These are phyloP conservation scores for Ecdyonurus torrentis DNA, from an alignment of 2,888 invertebrate genomes.

Conservation along the genomic window DNA sequence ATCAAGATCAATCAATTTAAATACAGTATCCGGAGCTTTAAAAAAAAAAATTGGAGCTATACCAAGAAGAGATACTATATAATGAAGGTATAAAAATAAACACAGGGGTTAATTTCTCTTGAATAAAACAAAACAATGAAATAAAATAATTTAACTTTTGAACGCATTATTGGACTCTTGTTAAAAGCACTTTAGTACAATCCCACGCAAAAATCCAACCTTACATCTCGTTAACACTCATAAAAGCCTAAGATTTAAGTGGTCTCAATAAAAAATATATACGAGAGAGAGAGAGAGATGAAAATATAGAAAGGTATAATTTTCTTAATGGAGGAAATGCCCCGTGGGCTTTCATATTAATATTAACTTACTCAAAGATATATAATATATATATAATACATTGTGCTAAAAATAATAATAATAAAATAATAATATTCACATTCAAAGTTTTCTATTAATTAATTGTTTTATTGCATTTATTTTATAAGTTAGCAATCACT, in stretches of 20 bases:
- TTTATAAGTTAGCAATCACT: neutral
- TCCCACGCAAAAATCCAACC: neutral
- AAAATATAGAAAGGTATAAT: neutral
- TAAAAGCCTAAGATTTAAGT: neutral
- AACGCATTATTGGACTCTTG: no score
- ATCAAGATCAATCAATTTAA: no score
- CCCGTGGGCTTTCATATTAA: neutral
- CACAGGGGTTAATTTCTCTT: no score
- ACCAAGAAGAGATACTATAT: no score
- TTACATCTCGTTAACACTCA: slow-evolving; percentile 2
- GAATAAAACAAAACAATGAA: no score
- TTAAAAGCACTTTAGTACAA: neutral
- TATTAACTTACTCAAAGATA: neutral
- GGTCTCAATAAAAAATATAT: slow-evolving; percentile 1
- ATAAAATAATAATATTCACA: no score
- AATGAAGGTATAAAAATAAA: no score
- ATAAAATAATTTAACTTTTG: no score
- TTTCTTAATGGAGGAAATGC: neutral
- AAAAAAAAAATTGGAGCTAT: no score
- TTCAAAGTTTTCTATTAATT: neutral
- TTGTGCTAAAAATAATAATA: neutral
- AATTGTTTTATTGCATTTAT: neutral
- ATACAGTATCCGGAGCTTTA: no score
- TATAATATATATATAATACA: neutral
- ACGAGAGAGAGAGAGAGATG: no score